Conservation (phyloP, 2,888 invertebrate genomes). For the Eristalis tenax region DNA sequence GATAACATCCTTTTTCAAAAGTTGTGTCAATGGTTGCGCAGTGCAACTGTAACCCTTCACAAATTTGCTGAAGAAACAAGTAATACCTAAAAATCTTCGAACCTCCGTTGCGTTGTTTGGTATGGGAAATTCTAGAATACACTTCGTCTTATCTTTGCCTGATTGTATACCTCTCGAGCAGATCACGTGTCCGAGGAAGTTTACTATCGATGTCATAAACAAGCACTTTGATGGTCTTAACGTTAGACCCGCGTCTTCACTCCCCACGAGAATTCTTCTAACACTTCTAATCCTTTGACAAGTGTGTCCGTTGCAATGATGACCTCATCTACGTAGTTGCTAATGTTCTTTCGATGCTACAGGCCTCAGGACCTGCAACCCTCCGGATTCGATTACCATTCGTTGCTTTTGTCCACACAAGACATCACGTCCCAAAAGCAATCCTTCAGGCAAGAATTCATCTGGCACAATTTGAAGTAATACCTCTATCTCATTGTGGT, state of each 20-base stretch:
- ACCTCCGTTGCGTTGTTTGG: constrained; percentile 39
- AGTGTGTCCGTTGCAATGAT: too few relatives aligned
- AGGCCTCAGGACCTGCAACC: too few relatives aligned
- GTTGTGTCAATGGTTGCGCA: constrained; percentile 50
- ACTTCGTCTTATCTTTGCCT: constrained; percentile 34
- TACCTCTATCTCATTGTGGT: not conserved
- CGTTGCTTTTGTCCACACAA: constrained; percentile 34
- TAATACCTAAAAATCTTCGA: constrained; percentile 49
- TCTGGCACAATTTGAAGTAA: constrained; percentile 38
- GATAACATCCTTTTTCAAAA: constrained; percentile 41
- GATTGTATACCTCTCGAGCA: constrained; percentile 37
- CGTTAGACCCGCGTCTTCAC: too few relatives aligned
- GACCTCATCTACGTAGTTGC: too few relatives aligned
- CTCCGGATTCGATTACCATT: too few relatives aligned
- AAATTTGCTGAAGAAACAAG: constrained; percentile 49
- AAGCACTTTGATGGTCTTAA: constrained; percentile 41
- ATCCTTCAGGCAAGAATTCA: constrained; percentile 32
- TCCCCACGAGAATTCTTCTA: too few relatives aligned
- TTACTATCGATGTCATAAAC: constrained; percentile 29
- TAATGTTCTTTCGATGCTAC: too few relatives aligned
- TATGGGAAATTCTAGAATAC: constrained; percentile 49
- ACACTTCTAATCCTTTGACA: too few relatives aligned
- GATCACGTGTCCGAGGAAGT: constrained; percentile 49
- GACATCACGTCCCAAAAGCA: constrained; percentile 58
- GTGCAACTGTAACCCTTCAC: constrained; percentile 14